Evolutionary conservation across 2,113 vertebrate genomes (phyloP), one percentile per base, ranked within the genome.

Genomic region (Siniperca knerii): DNA sequence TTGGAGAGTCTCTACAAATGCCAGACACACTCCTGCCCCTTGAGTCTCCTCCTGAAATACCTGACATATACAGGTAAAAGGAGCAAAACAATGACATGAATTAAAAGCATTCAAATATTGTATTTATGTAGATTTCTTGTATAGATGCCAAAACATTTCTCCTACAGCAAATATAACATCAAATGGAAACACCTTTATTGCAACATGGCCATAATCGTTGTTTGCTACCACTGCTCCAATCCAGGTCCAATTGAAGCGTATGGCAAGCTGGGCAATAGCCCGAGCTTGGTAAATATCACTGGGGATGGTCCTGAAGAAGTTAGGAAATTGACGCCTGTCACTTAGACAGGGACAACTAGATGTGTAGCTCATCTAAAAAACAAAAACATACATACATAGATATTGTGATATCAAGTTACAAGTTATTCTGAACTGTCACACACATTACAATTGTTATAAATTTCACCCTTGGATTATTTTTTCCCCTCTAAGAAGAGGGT

Each of bases 261-360:
- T 89, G 1, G 92, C 93, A 29, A 96, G 83, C 52, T 92, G 93
- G 2, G 95, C 95, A 65, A 96, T 87, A 18, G 93, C 94, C 20
- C 89, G 73, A 0, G 94, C 95, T 84, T 96, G 96, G 75, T 93
- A 96, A 8, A 91, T 89, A 72, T 96, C 96, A 77, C 96, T 96
- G 61, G 96, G 94, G 68, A 96, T 95, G 50, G 95, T 96, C 35
- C 96, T 92, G 90, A 96, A 96, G 84, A 96, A 96, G 79, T 94
- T 95, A 0, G 95, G 95, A 88, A 75, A 96, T n/a, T 92, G 83
- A 0, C 0, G 55, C 29, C 88, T 95, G 91, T 96, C 91, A 81
- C 95, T 95, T 1, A 96, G 85, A 85, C 95, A 96, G 18, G 94
- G 92, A 48, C 95, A 96, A 70, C 93, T 95, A 1, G 95, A 89